A percentile compares a stretch with the other conserved stretches of the same genome.
Conservation (phyloP, 2,113 vertebrate genomes). For the Himantopus leucocephalus region DNA sequence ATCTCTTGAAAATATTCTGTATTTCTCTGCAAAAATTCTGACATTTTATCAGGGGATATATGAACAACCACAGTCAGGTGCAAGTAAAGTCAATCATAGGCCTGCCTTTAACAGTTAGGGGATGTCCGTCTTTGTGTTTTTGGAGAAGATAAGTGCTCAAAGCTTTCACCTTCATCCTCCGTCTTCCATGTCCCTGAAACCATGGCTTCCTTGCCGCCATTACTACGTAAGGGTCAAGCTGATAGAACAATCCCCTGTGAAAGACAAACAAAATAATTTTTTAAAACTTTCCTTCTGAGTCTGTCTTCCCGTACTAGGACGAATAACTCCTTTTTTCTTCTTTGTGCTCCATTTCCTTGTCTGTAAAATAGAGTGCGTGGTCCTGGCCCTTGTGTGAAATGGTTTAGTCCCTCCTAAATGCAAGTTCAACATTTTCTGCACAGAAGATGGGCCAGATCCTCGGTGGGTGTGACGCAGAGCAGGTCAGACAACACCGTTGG, state of each 20-base stretch:
- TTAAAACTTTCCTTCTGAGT: background rate
- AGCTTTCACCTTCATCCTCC: background rate
- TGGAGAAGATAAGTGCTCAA: background rate
- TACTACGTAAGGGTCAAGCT: background rate
- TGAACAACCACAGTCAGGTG: background rate
- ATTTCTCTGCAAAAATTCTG: background rate
- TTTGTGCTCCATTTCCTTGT: background rate
- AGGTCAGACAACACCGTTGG: background rate
- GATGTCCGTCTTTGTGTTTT: background rate
- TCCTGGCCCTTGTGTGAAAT: background rate
- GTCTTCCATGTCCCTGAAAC: background rate
- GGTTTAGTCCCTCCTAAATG: background rate
- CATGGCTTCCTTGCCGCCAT: background rate
- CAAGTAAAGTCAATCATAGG: background rate
- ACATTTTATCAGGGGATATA: background rate
- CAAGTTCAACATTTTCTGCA: background rate
- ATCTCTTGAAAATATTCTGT: background rate
- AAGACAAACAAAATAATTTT: background rate
- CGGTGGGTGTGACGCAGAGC: accelerated
- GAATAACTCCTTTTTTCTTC: background rate
- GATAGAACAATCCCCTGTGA: background rate
- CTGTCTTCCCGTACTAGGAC: background rate
- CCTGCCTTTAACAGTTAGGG: background rate
- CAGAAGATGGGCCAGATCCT: background rate
- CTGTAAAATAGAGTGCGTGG: background rate